A percentile compares a stretch with the other conserved stretches of the same genome.
phyloP scores from a whole-genome alignment of 2,113 vertebrate genomes.

The Corydoras maculifer region DNA sequence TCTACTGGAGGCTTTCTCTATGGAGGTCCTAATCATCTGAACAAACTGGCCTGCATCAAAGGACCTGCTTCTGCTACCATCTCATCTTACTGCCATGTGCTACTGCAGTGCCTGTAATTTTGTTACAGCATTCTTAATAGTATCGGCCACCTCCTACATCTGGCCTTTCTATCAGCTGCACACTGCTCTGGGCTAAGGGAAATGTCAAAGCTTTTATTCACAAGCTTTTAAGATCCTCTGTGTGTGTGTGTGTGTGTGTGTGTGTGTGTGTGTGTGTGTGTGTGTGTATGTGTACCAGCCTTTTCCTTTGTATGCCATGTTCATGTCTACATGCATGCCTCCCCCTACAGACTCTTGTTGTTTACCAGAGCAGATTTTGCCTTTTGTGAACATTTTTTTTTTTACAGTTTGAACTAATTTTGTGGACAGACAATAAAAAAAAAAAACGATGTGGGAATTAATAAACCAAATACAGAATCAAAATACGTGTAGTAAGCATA shows the following conservation, averaged over 20 bases:
- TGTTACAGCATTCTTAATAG: slow-evolving; percentile 62
- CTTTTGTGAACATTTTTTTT: no score
- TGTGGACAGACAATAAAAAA: no score
- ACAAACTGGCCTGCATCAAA: neutral
- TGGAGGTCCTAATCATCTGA: neutral
- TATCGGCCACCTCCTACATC: slow-evolving; percentile 50
- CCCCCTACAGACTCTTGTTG: slow-evolving; percentile 5
- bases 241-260: slow-evolving; percentile 27
- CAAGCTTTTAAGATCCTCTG: slow-evolving; percentile 60
- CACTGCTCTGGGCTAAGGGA: slow-evolving; percentile 46
- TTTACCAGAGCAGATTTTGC: neutral
- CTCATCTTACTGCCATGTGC: slow-evolving; percentile 34
- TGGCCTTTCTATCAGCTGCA: slow-evolving; percentile 28
- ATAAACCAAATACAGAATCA: neutral
- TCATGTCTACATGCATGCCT: slow-evolving; percentile 5
- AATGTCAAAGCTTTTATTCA: slow-evolving; percentile 69
- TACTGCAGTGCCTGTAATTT: slow-evolving; percentile 59
- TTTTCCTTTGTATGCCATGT: neutral
- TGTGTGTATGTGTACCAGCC: slow-evolving; percentile 17
- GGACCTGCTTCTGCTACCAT: neutral
- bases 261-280: slow-evolving; percentile 12
- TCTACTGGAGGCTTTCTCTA: slow-evolving; percentile 34
- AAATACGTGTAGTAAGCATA: neutral
- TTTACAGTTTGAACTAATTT: no score
- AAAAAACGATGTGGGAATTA: no score